Evolutionary conservation across 2,888 invertebrate genomes (phyloP), one percentile per base, ranked within the genome.

Genomic region (Parasteatoda lunata): DNA sequence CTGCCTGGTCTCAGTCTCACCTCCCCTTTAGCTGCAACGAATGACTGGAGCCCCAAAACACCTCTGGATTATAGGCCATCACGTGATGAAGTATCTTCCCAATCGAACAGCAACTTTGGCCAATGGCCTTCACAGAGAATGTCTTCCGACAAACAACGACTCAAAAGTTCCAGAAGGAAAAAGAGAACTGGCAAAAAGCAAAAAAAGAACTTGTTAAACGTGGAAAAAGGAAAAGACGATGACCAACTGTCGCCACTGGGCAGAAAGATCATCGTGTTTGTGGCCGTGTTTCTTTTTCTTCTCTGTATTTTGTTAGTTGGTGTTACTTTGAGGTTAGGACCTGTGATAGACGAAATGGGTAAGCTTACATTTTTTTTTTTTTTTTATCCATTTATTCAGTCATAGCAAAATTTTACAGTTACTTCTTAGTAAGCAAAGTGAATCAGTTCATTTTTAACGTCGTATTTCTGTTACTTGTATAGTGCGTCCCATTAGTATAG

Each of bases 301-400:
- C 77, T 88, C 7, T 81, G 84, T 49, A 82, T 88, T 66, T 70
- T 88, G 13, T 81, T 88, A 6, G 88, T 88, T 8, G 88, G 84
- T 1, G 82, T 84, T 1, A 88, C 88, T 48, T 65, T 88, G n/a
- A 66, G 88, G 45, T 47, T 88, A 30, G 88, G 84, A 65, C 88
- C 88, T 70, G 81, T 88, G 70, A 88, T 88, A 77, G 88, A 88
- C 48, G 88, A 88, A 77, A 84, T 88, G 81, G 88, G 88, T 88
- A 82, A 88, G 88, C 8, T 1, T 52, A n/a, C 5, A n/a, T 6
- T 54, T 45, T 65, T n/a, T n/a, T n/a, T n/a, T 6, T 54, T 45
- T 65, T 64, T 54, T 13, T 11, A 30, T 30, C 30, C 30, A 30
- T 30, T 30, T 30, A 30, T 30, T 30, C 2, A 30, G 2, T 30